Base-by-base conservation (phyloP, 1,140 invertebrate genomes). In the Pseudomyrmex concolor region DNA sequence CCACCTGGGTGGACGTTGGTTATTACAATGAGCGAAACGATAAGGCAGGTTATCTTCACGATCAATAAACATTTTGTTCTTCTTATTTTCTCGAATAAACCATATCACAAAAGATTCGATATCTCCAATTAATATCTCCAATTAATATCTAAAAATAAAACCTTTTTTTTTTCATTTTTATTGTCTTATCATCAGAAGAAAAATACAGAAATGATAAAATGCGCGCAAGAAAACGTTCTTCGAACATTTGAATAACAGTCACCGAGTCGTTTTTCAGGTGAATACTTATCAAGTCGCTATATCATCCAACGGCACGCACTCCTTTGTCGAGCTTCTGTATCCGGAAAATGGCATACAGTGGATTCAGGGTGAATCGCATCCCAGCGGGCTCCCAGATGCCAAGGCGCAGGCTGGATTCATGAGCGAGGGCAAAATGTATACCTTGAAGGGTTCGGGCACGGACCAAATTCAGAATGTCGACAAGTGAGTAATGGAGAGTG, bases 401-500 rank as follows among this genome's bases (percentile, higher is more conserved):
- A 96, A 97, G 84, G 98, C 97, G 15, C 98, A 99, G 94, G 98
- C 97, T 71, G 98, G 98, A n/a, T 97, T 99, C 86, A 96, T 98
- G 81, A 96, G 97, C 17, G 97, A 98, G 91, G 97, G 97, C 57
- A 95, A 96, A 85, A 94, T 96, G 34, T 96, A 96, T 88, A 95
- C 95, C 5, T 93, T 99, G 1, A 96, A 96, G 77, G 97, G 97
- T 45, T 99, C 98, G 19, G 98, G 98, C 51, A 97, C 97, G 17
- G 97, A 98, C 93, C 97, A 98, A 93, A 97, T 98, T 83, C 93
- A 94, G 85, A 95, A 96, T 91, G 94, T 97, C 87, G 96, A 97
- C 93, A 96, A 95, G 97, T 96, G 95, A 92, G 89, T 92, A 91
- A 15, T 89, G 22, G 34, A 62, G 54, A 64, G 57, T 45, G 25